These are phyloP conservation scores for Ariolimax columbianus DNA, from an alignment of 2,888 invertebrate genomes.

Conservation along the genomic window DNA sequence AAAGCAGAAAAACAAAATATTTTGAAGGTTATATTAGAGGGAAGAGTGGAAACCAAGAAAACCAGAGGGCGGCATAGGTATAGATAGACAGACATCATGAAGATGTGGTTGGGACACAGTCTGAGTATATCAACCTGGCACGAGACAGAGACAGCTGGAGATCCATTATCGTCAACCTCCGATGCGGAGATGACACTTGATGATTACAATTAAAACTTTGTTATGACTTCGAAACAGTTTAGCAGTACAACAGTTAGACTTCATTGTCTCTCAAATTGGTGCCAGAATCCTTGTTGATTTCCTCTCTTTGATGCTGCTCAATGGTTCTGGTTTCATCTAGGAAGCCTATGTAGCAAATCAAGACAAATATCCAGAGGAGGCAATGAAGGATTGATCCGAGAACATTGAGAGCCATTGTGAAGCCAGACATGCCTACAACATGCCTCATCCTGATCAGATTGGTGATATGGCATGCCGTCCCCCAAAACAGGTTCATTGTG, in stretches of 20 bases:
- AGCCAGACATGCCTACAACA: conserved; percentile 38
- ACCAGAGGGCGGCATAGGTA: too few species aligned
- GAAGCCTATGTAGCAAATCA: conserved; percentile 44
- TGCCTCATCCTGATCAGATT: conserved; percentile 44
- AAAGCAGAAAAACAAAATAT: too few species aligned
- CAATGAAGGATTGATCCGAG: conserved; percentile 42
- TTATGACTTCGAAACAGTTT: too few species aligned
- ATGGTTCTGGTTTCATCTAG: conserved; percentile 33
- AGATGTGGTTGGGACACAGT: too few species aligned
- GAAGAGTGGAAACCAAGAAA: too few species aligned
- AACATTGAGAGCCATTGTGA: conserved; percentile 25
- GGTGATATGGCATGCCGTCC: conserved; percentile 46
- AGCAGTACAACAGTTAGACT: not conserved
- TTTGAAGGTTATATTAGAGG: too few species aligned
- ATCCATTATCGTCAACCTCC: too few species aligned
- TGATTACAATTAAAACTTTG: not conserved
- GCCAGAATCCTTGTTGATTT: not conserved
- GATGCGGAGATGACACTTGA: not conserved
- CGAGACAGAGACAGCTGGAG: too few species aligned
- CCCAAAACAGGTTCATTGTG: conserved; percentile 52
- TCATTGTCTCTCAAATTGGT: not conserved
- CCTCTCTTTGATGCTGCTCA: not conserved
- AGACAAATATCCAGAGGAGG: conserved; percentile 33
- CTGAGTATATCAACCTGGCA: too few species aligned
- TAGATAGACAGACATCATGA: too few species aligned